Base-by-base conservation (phyloP, 2,113 vertebrate genomes). In the Xyrauchen texanus region DNA sequence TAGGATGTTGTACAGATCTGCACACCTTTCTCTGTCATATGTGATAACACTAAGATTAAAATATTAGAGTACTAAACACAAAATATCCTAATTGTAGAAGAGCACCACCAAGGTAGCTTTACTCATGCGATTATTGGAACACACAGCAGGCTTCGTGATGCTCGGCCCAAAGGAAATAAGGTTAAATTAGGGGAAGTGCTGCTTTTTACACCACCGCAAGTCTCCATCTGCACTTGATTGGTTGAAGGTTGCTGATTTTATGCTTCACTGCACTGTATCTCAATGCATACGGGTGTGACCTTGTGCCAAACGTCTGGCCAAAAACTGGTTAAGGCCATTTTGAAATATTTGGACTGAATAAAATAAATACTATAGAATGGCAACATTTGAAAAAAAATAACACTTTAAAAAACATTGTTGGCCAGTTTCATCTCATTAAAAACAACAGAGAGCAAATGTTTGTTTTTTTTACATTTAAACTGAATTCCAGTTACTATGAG, bases 171-270 rank as follows among this genome's bases (percentile, higher is more conserved):
- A 13, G 21, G 9, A 53, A 74, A 74, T 49, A n/a, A 34, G n/a
- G 44, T 15, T 7, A 49, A 75, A 75, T 63, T 75, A 75, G 47
- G 46, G 72, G 47, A 64, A 64, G 47, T n/a, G 60, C 13, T 61
- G 15, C 15, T 61, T 73, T 63, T 52, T 75, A 75, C 47, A n/a
- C 16, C 72, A 75, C 13, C 55, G 15, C 55, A 58, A 15, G 13
- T 58, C 13, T 58, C 6, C n/a, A 58, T 58, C 13, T 58, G 12
- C 15, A 58, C 60, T 64, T 64, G 73, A 53, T 49, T 64, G 11
- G 51, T 11, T 75, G 58, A 49, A 10, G 47, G 47, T 52, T 64
- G 7, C 7, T 9, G 58, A 4, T 61, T 62, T 60, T 49, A 46
- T 52, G 61, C 61, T 49, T 4, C 58, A 63, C 61, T 53, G 47